Evolutionary conservation across 2,113 vertebrate species (phyloP), one percentile per base, ranked within the genome.

Genomic region (Empidonax traillii): DNA sequence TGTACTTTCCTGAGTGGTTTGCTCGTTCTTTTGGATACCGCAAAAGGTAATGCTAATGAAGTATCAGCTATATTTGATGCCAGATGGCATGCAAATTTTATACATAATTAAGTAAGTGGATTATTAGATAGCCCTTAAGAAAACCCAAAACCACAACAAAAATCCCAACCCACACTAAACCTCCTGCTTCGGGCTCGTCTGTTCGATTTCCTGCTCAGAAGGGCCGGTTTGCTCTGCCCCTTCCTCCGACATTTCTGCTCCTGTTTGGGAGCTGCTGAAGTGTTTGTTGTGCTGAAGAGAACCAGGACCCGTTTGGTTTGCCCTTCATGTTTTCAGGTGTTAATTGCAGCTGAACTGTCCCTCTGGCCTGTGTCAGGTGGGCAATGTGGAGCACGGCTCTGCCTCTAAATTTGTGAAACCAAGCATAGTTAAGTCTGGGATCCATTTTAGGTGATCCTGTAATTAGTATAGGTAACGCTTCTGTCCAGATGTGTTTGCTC

Each of bases 131-230:
- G 28, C 22, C 8, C 44, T 90, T 47, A 46, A 84, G 76, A 73
- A 22, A 31, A 4, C 2, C 4, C 24, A 21, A 44, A 31, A 55
- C 6, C 21, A 27, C 30, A 59, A 55, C n/a, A 35, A 49, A 56
- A 52, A 22, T 1, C 3, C 4, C 11, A 84, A 1, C 1, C 0
- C 8, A 24, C 21, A 6, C 20, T 44, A 43, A 73, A 53, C 43
- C 46, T 85, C 35, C 19, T 0, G 28, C 53, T 90, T 58, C 53
- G 59, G 67, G 68, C 75, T 88, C 85, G 85, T 93, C 79, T 83
- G 52, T 90, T 75, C 0, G 0, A 59, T 90, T 96, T 96, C 92
- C 88, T 79, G 79, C 83, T 92, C 61, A 62, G 87, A 87, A 82
- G 82, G 69, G 74, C 87, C 4, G 4, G 78, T 71, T 74, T 82